Evolutionary conservation across 1,140 invertebrate genomes (phyloP), one percentile per base, ranked within the genome.

Genomic region (Aphelenchoides besseyi): DNA sequence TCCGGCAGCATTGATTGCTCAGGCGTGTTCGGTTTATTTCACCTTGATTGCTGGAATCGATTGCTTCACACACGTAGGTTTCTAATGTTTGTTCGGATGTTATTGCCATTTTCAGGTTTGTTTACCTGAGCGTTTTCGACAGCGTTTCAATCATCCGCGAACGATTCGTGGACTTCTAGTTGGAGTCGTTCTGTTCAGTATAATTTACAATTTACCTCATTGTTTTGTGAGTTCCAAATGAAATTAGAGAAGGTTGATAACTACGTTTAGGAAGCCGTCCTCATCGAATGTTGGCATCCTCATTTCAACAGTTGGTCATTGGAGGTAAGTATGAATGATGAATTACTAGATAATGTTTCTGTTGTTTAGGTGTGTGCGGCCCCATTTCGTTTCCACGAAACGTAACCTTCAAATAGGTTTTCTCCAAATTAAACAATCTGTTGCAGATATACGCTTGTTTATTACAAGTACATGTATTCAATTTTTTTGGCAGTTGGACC

Each of bases 11-110:
- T 80, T 82, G 77, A 77, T 78, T 41, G 82, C 82, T 30, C 82
- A 83, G 68, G 82, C 82, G 16, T 84, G 82, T 67, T 83, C 82
- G 0, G 83, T 83, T 8, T 83, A 83, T 68, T 83, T 83, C 64
- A 83, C 82, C 3, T 52, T 83, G 3, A 72, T 74, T 53, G 82
- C 82, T 26, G 82, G 70, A 29, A 71, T 80, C 23, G 83, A 83
- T 70, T 85, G 82, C 63, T 84, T 83, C 73, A 78, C 77, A 28
- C 75, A 83, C 66, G 83, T 85, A 66, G 66, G 36, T 53, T 29
- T 3, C 18, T 68, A 18, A 16, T 18, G 54, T 70, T 29, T 68
- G 16, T 66, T 66, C n/a, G 23, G 16, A 16, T n/a, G 8, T 76
- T 8, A 41, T 69, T 41, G 2, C 1, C n/a, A 1, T 23, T 26